Conservation (phyloP, 2,888 invertebrate species). For the Aelia acuminata region DNA sequence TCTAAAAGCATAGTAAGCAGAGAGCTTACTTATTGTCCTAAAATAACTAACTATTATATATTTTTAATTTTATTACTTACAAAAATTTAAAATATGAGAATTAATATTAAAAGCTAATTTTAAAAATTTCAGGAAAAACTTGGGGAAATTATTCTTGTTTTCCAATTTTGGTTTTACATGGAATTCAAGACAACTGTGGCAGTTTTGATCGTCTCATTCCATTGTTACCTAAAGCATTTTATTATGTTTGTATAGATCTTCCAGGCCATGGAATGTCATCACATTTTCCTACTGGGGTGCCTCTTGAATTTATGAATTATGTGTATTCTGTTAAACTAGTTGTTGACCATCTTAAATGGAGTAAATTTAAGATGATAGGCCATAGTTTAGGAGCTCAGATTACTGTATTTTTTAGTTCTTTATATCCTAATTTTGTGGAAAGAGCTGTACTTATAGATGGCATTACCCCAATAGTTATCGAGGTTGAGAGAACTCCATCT, state of each 20-base stretch:
- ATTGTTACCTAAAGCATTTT: conserved; percentile 68
- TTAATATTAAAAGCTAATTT: background rate
- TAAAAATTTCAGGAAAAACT: conserved; percentile 66
- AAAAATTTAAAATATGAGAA: background rate
- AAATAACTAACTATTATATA: background rate
- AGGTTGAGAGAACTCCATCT: conserved; percentile 63
- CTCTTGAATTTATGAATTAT: conserved; percentile 68
- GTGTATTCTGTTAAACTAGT: conserved; percentile 67
- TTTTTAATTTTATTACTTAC: background rate
- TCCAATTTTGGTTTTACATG: conserved; percentile 70
- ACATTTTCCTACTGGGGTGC: conserved; percentile 68
- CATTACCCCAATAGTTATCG: conserved; percentile 65
- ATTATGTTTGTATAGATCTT: conserved; percentile 69
- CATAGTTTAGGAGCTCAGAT: conserved; percentile 71
- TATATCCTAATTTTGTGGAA: conserved; percentile 67
- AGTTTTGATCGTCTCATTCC: conserved; percentile 70
- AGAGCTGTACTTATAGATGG: conserved; percentile 68
- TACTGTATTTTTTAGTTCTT: conserved; percentile 66
- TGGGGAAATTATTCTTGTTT: conserved; percentile 67
- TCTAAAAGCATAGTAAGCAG: too few species aligned
- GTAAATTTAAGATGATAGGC: conserved; percentile 68
- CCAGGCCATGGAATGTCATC: conserved; percentile 71
- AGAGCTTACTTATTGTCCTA: background rate
- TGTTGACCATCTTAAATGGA: conserved; percentile 69
- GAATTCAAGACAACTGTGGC: conserved; percentile 70